These are phyloP conservation scores for Brachystomella parvula DNA, from an alignment of 1,140 invertebrate genomes.

Conservation along the genomic window DNA sequence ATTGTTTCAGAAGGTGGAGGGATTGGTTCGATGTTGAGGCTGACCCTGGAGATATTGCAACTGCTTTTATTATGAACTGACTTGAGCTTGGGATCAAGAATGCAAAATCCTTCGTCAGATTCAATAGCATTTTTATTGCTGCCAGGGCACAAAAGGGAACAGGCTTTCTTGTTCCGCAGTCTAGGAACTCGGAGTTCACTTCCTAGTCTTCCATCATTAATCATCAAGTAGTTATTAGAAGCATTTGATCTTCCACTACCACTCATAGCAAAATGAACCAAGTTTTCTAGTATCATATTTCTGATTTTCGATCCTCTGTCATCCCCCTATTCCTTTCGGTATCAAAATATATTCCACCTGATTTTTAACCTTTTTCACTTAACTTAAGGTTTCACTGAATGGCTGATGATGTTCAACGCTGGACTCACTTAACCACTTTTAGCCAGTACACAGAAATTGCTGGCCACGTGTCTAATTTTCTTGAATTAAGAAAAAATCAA, in stretches of 20 bases:
- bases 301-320: no score
- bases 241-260: conserved; percentile 3
- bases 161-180: background rate
- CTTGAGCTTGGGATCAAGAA: conserved; percentile 12
- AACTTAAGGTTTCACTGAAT: no score
- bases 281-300: conserved; percentile 34
- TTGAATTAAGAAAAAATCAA: no score
- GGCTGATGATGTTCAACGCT: background rate
- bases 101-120: conserved; percentile 32
- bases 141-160: background rate
- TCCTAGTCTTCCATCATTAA: background rate
- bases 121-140: conserved; percentile 29
- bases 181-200: no score
- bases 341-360: no score
- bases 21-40: background rate
- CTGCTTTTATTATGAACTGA: conserved; percentile 3
- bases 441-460: background rate
- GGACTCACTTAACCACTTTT: background rate
- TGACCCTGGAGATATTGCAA: background rate
- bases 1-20: conserved; percentile 12
- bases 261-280: conserved; percentile 33
- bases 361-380: no score
- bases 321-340: no score
- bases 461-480: no score
- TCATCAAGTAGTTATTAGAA: background rate